Evolutionary conservation across 2,888 invertebrate genomes (phyloP).

Genomic region (Mycalesis mineus): DNA sequence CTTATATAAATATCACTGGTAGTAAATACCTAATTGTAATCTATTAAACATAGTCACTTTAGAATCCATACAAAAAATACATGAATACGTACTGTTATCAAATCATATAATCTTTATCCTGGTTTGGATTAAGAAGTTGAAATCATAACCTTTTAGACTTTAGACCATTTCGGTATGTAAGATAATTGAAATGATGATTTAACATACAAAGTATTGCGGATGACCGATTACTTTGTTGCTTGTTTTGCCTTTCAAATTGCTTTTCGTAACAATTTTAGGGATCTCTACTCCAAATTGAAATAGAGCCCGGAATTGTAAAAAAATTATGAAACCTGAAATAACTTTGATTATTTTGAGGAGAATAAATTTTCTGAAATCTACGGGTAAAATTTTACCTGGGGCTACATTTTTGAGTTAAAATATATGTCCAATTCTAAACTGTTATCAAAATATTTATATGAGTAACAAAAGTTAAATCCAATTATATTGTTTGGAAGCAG

Average conservation of each 20-base stretch:
- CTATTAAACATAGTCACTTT: neutral
- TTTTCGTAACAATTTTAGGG: neutral
- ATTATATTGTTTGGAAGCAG: no score
- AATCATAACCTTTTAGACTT: constrained; percentile 1
- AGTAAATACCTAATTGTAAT: no score
- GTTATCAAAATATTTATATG: no score
- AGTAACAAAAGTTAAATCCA: no score
- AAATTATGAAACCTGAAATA: no score
- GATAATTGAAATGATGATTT: neutral
- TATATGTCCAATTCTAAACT: no score
- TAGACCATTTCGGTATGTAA: neutral
- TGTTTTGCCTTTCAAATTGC: neutral
- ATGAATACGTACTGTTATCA: neutral
- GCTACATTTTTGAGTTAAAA: no score
- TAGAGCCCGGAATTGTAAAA: no score
- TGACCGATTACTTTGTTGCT: constrained; percentile 4
- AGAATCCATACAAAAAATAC: neutral
- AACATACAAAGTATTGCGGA: neutral
- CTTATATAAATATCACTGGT: no score
- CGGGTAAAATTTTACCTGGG: no score
- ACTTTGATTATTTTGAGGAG: no score
- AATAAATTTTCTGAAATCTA: no score
- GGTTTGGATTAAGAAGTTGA: neutral
- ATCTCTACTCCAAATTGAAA: neutral
- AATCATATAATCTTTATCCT: constrained; percentile 6